Evolutionary conservation across 1,140 invertebrate species (phyloP), one percentile per base, ranked within the genome.

Genomic region (Apis dorsata): DNA sequence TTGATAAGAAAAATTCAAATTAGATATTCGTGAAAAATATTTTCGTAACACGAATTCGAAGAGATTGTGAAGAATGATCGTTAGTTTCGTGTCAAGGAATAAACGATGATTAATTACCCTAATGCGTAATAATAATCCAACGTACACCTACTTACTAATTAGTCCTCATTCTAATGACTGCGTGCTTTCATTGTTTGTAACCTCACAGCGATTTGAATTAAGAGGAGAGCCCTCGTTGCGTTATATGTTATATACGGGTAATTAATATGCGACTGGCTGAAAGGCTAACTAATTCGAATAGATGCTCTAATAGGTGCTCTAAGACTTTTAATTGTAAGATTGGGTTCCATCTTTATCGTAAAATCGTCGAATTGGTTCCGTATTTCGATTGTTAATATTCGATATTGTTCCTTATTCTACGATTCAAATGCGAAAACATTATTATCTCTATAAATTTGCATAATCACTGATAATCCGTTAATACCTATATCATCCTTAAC

Each of bases 71-170:
- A 49, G n/a, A 17, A 15, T n/a, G 53, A 73, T 65, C 73, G 72
- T 81, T 81, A 60, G 11, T 15, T 21, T 2, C 44, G 19, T 24
- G 34, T 68, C 17, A 28, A n/a, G 12, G 4, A 15, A 70, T 62
- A 69, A 82, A 77, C 73, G 80, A 82, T 82, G 74, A 82, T 82
- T 82, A 82, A 82, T 82, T 82, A 69, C 73, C 17, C 3, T 12
- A 8, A 8, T 21, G 62, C 55, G 65, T 82, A 55, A 65, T 82
- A 70, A 82, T 70, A 69, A 81, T 1, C 53, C 49, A 9, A 19
- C 11, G 55, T 55, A 55, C 63, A 68, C 65, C 74, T 82, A 15
- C 19, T 65, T 53, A 57, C 80, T 77, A 82, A 82, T 82, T 82
- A 77, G 55, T 34, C 11, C 19, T 55, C 80, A 49, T 62, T 82